A percentile compares a stretch with the other conserved stretches of the same genome.
phyloP scores from a whole-genome alignment of 2,113 vertebrate genomes.

The Campylomormyrus tamandua region DNA sequence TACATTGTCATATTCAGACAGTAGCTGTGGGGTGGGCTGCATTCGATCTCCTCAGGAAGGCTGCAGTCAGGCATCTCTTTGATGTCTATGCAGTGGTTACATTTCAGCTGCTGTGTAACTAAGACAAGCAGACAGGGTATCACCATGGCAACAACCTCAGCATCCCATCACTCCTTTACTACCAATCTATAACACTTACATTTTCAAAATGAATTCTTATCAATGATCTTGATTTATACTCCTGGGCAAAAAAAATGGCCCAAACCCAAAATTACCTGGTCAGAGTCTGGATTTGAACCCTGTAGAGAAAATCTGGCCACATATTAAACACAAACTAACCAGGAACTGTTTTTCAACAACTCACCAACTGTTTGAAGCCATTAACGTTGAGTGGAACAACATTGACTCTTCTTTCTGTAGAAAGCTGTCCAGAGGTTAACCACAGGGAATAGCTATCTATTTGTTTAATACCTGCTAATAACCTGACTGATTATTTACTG shows the following conservation, averaged over 20 bases:
- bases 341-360: not conserved
- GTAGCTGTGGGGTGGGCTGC: not conserved
- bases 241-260: not conserved
- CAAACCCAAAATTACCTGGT: not conserved
- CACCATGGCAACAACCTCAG: not conserved
- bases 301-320: not conserved
- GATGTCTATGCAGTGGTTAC: slow-evolving; percentile 10
- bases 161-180: not conserved
- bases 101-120: not conserved
- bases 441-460: not conserved
- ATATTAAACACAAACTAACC: not conserved
- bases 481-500: not conserved
- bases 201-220: not conserved
- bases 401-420: not conserved
- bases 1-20: not conserved
- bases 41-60: not conserved
- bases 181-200: not conserved
- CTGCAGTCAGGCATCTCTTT: not conserved
- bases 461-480: not conserved
- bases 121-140: not conserved
- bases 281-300: not conserved
- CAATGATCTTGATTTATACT: not conserved
- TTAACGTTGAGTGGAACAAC: not conserved
- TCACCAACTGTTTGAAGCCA: not conserved
- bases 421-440: not conserved